Conservation (phyloP, 64 coral and sea anemone species). For the Actinia equina region DNA sequence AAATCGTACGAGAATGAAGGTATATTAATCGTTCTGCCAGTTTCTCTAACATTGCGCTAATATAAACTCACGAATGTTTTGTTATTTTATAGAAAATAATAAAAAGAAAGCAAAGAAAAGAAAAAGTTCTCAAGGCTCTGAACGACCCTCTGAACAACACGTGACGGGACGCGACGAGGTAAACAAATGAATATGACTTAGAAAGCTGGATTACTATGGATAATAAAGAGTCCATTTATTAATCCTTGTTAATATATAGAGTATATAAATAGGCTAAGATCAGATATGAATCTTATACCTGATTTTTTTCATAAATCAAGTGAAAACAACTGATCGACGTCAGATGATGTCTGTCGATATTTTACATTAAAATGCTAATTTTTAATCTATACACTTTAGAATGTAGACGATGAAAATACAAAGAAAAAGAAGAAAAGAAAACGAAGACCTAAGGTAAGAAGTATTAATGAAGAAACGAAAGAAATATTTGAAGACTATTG, state of each 20-base stretch:
- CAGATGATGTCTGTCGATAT: no score
- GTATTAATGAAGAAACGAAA: not conserved
- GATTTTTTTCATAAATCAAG: no score
- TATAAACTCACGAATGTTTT: not conserved
- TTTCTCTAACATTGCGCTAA: not conserved
- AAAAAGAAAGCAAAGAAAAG: slow-evolving; percentile 1
- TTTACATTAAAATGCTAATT: no score
- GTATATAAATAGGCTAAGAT: no score
- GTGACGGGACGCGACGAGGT: not conserved
- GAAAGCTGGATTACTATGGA: not conserved
- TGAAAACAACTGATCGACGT: no score
- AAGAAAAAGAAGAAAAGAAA: slow-evolving; percentile 30
- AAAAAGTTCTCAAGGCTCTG: not conserved
- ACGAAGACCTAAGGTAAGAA: slow-evolving; percentile 10
- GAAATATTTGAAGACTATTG: not conserved
- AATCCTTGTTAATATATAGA: no score
- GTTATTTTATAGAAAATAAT: not conserved
- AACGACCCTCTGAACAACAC: no score
- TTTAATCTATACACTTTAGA: not conserved
- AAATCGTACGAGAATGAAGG: not conserved
- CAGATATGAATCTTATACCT: no score
- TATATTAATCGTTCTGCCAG: not conserved
- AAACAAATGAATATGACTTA: not conserved
- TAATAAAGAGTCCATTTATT: no score
- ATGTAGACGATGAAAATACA: not conserved